Conservation (phyloP, 2,113 vertebrate species). For the Clarias macrocephalus region DNA sequence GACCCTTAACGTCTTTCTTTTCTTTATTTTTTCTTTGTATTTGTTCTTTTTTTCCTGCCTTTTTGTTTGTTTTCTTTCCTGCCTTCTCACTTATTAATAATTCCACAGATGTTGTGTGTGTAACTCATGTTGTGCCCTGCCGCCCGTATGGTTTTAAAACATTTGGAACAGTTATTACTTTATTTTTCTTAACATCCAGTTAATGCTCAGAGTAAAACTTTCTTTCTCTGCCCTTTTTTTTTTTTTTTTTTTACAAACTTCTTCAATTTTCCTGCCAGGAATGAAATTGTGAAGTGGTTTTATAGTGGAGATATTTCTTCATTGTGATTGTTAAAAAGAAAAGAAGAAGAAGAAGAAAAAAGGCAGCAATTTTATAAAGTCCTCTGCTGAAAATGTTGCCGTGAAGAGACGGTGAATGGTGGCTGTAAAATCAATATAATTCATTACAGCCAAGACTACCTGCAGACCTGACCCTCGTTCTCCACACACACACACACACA, state of each 20-base stretch:
- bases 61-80: not conserved
- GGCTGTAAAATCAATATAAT: constrained; percentile 79
- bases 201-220: constrained; percentile 57
- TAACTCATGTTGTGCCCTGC: too few species aligned
- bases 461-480: constrained; percentile 65
- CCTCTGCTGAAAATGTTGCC: constrained; percentile 73
- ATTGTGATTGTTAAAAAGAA: constrained; percentile 74
- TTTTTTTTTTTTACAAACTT: constrained; percentile 59
- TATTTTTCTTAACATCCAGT: constrained; percentile 21
- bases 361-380: constrained; percentile 75
- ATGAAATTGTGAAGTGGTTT: constrained; percentile 55
- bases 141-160: not conserved
- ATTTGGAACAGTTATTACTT: not conserved
- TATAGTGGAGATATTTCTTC: constrained; percentile 71
- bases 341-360: not conserved
- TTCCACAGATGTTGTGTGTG: too few species aligned
- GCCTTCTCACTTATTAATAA: not conserved
- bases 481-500: constrained; percentile 3
- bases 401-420: constrained; percentile 71
- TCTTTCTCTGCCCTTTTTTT: constrained; percentile 25
- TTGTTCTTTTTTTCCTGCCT: not conserved
- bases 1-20: not conserved
- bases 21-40: not conserved
- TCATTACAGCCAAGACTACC: constrained; percentile 75
- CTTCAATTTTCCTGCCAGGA: constrained; percentile 61